A percentile compares a stretch with the other conserved stretches of the same genome.
Conservation (phyloP, 2,113 vertebrate genomes). For the Physeter macrocephalus region DNA sequence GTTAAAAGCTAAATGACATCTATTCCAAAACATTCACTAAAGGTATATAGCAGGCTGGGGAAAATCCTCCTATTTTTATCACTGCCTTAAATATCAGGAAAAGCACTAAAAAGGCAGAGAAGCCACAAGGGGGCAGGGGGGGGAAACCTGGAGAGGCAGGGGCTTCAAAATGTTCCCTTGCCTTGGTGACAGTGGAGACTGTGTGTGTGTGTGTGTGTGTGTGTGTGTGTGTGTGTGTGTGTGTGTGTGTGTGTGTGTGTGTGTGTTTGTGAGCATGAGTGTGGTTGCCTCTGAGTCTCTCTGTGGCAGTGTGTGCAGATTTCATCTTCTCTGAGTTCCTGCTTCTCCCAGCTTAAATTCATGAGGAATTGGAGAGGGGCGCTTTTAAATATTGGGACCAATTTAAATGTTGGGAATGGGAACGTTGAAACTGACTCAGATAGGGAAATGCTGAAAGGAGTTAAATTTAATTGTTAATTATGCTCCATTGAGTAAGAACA, state of each 20-base stretch:
- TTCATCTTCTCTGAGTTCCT: background rate
- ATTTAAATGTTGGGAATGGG: slow-evolving; percentile 13
- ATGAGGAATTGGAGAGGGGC: background rate
- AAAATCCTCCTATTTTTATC: background rate
- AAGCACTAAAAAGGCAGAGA: background rate
- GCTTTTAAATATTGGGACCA: background rate
- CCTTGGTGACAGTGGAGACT: background rate
- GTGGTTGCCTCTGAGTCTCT: background rate
- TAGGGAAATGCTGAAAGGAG: slow-evolving; percentile 34
- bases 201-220: background rate
- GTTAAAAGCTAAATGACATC: background rate
- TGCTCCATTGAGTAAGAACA: slow-evolving; percentile 14
- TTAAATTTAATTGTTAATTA: slow-evolving; percentile 35
- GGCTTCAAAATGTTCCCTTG: background rate
- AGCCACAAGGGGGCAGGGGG: background rate
- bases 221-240: too few relatives aligned
- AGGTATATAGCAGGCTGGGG: background rate
- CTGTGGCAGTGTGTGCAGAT: background rate
- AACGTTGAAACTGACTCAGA: slow-evolving; percentile 37
- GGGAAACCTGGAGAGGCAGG: background rate
- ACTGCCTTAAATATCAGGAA: background rate
- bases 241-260: background rate
- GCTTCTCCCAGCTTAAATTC: slow-evolving; percentile 2
- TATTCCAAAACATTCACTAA: background rate
- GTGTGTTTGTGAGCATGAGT: background rate